Base-by-base conservation (phyloP, 2,797 vertebrate species). In the Orientallactaga sibirica region DNA sequence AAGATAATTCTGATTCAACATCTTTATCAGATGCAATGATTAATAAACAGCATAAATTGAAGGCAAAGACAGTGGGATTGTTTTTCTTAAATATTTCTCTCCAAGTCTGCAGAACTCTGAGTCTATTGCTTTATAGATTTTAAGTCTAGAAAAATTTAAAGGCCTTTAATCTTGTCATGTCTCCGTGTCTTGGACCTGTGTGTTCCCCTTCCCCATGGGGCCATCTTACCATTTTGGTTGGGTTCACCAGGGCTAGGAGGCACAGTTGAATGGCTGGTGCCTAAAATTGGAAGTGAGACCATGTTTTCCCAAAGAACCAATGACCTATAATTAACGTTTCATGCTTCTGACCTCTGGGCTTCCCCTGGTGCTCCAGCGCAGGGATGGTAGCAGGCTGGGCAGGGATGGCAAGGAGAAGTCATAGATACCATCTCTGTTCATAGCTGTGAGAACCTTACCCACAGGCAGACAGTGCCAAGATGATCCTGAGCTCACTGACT, bases 1-100 rank as follows among this genome's bases (percentile, higher is more conserved):
- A 95, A 86, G 93, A 68, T 89, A 84, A 96, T 96, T 93, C 85
- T 74, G 48, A 62, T 78, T 81, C 78, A 71, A 58, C 52, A 7
- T 90, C 96, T 96, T 97, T 93, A 76, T 93, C 83, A n/a, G 22
- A 71, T 74, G 29, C 61, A 77, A 70, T 93, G 43, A 66, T 95
- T 93, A 93, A 27, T 94, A 96, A 93, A 67, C 41, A 96, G 79
- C 62, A 55, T 6, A 7, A 93, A 84, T 29, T 81, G 66, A 95
- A 96, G 76, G 27, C 77, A 33, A 4, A 73, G 78, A 66, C n/a
- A 24, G 7, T 73, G n/a, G 25, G 27, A 48, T 88, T 73, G 37
- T 83, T 94, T 86, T 43, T 48, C 85, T 73, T 62, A 52, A 80
- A 64, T 70, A 81, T 33, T 1, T 1, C 14, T 1, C 10, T 14